Evolutionary conservation across 1,140 invertebrate genomes (phyloP), one percentile per base, ranked within the genome.

Genomic region (Sesamia nonagrioides): DNA sequence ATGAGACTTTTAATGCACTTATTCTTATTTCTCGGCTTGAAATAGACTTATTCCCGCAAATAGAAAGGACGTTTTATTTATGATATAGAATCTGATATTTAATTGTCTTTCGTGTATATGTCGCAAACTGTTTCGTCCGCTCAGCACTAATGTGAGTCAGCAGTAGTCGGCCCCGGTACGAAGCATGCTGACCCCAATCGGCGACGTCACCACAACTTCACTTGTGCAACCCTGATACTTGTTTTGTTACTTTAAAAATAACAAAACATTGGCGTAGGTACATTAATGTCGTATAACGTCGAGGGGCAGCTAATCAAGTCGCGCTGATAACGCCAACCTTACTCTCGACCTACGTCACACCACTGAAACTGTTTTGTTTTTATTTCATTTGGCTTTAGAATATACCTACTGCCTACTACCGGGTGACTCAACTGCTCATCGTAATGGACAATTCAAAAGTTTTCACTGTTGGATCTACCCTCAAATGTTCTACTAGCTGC

Each of bases 291-390:
- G 37, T 21, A 40, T 7, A 63, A 18, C 11, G 37, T 18, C 60
- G n/a, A 35, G 58, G 5, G 63, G 17, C 37, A 66, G 37, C 63
- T 48, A 68, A 68, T 68, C 63, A 68, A 68, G 63, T 33, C 42
- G 11, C 17, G 27, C 35, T 40, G 63, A 68, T 68, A 68, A 68
- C 42, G 63, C 17, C 42, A 48, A 68, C 63, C 63, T 35, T 18
- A 50, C 40, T 50, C 61, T 21, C 42, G 63, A 58, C 56, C 56
- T 48, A 42, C 63, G 63, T 45, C 63, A 68, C 63, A 45, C 37
- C 18, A 45, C 42, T 48, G 35, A 8, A 37, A 11, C 11, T 21
- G 17, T 6, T 6, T 35, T 61, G 18, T 63, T 63, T 63, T 63
- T 40, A 18, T 63, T 63, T 63, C 42, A 18, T 63, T 42, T 42